Percentiles rank a stretch among this genome's conserved stretches.
Conservation (phyloP, 2,888 invertebrate genomes). For the Dynastes hyllus region DNA sequence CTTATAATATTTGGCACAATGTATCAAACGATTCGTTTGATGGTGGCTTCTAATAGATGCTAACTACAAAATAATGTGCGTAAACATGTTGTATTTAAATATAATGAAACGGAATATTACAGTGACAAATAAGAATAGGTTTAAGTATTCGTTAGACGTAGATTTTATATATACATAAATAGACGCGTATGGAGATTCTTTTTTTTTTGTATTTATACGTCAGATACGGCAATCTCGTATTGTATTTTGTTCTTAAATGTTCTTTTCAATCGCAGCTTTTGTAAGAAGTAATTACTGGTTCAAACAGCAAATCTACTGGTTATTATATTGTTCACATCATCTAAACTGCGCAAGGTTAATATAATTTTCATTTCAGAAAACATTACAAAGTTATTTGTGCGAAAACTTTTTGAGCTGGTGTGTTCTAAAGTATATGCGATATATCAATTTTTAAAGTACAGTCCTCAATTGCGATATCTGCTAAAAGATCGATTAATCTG, state of each 20-base stretch:
- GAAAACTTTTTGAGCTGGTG: too few species aligned
- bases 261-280: neutral
- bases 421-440: too few species aligned
- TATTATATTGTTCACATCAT: too few species aligned
- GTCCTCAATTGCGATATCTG: too few species aligned
- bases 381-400: too few species aligned
- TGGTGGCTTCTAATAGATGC: conserved; percentile 20
- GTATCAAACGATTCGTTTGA: conserved; percentile 16
- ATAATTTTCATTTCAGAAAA: too few species aligned
- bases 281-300: neutral
- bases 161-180: conserved; percentile 38
- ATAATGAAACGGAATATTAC: conserved; percentile 48
- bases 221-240: conserved; percentile 22
- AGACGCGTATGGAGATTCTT: conserved; percentile 15
- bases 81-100: conserved; percentile 38
- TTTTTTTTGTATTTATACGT: conserved; percentile 26
- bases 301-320: too few species aligned
- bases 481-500: too few species aligned
- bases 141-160: conserved; percentile 46
- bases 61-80: conserved; percentile 28
- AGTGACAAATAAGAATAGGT: conserved; percentile 51
- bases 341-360: too few species aligned
- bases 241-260: neutral
- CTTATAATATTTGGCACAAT: conserved; percentile 37
- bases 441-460: too few species aligned